Evolutionary conservation across 1,140 invertebrate genomes (phyloP).

Genomic region (Drosophila bocqueti): DNA sequence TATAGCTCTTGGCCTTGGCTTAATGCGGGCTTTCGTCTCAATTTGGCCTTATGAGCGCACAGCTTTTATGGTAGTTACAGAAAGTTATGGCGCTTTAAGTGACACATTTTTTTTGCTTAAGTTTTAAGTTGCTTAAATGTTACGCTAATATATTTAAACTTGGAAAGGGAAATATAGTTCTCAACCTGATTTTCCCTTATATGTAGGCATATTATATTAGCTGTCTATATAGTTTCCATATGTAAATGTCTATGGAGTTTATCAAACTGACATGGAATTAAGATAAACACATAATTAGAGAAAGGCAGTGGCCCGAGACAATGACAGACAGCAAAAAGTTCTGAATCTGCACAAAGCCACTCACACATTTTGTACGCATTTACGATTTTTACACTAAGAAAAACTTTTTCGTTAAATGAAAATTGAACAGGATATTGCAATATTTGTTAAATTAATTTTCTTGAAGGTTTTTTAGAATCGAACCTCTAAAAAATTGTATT

Average conservation of each 20-base stretch:
- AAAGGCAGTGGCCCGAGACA: slow-evolving; percentile 1
- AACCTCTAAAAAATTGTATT: background rate
- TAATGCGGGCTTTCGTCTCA: slow-evolving; percentile 25
- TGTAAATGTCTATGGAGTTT: slow-evolving; percentile 22
- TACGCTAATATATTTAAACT: no score
- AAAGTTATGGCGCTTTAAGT: slow-evolving; percentile 7
- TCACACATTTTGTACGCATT: slow-evolving; percentile 18
- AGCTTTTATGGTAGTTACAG: slow-evolving; percentile 7
- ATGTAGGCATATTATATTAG: background rate
- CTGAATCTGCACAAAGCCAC: slow-evolving; percentile 16
- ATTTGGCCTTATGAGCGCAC: slow-evolving; percentile 4
- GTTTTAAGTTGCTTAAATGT: background rate
- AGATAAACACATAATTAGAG: slow-evolving; percentile 73
- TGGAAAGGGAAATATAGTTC: no score
- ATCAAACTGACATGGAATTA: slow-evolving; percentile 64
- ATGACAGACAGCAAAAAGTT: slow-evolving; percentile 1
- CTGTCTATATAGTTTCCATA: background rate
- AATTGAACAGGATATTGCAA: background rate
- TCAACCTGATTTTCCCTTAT: background rate
- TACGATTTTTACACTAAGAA: slow-evolving; percentile 6
- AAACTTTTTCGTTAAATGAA: background rate
- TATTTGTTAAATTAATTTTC: background rate
- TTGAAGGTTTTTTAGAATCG: background rate
- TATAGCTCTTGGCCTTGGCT: slow-evolving; percentile 22
- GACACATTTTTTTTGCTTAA: no score